Percentiles rank a stretch among this genome's conserved stretches.
Evolutionary conservation across 2,888 invertebrate genomes (phyloP).

Genomic region (Schizotus pectinicornis): DNA sequence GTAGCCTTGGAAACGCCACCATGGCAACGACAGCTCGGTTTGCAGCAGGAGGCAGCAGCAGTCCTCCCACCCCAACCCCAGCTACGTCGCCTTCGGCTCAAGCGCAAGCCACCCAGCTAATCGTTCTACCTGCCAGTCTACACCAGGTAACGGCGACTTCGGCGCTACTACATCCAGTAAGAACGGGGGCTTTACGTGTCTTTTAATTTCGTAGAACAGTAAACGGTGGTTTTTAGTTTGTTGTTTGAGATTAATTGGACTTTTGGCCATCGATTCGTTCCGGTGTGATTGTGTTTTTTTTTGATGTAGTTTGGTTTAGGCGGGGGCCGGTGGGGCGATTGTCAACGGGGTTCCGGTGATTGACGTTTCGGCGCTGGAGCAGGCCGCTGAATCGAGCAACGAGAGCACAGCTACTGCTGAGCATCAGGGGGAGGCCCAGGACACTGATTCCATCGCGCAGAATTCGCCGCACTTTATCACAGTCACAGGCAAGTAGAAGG

Average conservation of each 20-base stretch:
- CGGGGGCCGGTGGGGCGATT: slow-evolving; percentile 45
- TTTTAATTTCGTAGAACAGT: background rate
- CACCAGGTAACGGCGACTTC: slow-evolving; percentile 54
- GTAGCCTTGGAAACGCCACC: slow-evolving; percentile 58
- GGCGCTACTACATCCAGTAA: background rate
- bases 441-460: slow-evolving; percentile 61
- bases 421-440: slow-evolving; percentile 61
- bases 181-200: background rate
- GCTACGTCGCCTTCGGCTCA: slow-evolving; percentile 57
- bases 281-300: slow-evolving; percentile 5
- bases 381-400: slow-evolving; percentile 65
- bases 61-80: slow-evolving; percentile 56
- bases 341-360: slow-evolving; percentile 59
- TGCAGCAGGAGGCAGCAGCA: slow-evolving; percentile 65
- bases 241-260: background rate
- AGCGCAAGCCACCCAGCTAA: slow-evolving; percentile 58
- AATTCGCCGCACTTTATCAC: slow-evolving; percentile 70
- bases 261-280: background rate
- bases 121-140: slow-evolving; percentile 59
- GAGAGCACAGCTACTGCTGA: slow-evolving; percentile 62
- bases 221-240: too few species aligned
- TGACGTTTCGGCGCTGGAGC: slow-evolving; percentile 61
- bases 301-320: slow-evolving; percentile 35
- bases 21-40: slow-evolving; percentile 65
- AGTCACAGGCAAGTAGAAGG: slow-evolving; percentile 67